These are phyloP conservation scores for Agonum fuliginosum DNA, from an alignment of 2,888 invertebrate species.

Conservation along the genomic window DNA sequence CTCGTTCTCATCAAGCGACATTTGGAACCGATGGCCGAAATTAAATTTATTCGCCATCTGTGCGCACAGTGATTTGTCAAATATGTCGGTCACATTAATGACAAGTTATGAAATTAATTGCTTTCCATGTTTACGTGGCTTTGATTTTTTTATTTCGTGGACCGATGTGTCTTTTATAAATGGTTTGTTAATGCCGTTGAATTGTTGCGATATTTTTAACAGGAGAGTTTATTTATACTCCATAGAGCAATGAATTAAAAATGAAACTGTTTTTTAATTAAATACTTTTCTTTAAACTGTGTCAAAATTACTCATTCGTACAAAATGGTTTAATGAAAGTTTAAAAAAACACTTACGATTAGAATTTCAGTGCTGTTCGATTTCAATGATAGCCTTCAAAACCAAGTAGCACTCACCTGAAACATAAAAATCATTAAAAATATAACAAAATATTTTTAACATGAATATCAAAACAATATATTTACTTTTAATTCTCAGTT, in stretches of 20 bases:
- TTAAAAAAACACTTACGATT: background rate
- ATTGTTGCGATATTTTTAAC: constrained; percentile 4
- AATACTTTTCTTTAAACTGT: background rate
- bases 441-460: background rate
- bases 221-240: background rate
- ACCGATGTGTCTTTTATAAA: constrained; percentile 14
- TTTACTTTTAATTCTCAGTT: background rate
- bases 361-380: background rate
- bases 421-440: background rate
- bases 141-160: constrained; percentile 22
- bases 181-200: background rate
- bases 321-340: constrained; percentile 1
- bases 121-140: constrained; percentile 16
- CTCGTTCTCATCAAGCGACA: background rate
- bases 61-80: constrained; percentile 48
- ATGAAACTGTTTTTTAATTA: constrained; percentile 13
- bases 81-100: constrained; percentile 49
- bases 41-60: constrained; percentile 55
- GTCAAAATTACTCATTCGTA: background rate
- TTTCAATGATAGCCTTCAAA: background rate
- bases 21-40: constrained; percentile 42
- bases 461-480: background rate
- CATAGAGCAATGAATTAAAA: background rate
- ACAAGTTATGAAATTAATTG: constrained; percentile 53
- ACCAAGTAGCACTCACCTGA: constrained; percentile 13